These are phyloP conservation scores for Petrophora chlorosata DNA, from an alignment of 2,888 invertebrate species.

Conservation along the genomic window DNA sequence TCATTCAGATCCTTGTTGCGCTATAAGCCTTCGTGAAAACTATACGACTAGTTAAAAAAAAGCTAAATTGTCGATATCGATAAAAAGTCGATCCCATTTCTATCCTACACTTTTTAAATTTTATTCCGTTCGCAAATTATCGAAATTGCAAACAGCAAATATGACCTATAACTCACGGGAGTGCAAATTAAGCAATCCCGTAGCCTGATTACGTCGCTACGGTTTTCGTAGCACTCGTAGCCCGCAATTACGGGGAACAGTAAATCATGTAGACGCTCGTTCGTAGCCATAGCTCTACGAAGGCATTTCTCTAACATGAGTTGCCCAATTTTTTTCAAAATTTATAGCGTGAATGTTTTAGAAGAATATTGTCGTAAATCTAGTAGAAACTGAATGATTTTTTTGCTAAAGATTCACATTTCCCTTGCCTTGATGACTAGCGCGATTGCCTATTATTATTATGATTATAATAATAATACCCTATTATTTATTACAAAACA, in stretches of 20 bases:
- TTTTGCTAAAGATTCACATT: too few species aligned
- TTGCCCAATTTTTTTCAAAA: constrained; percentile 17
- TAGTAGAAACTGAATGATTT: too few species aligned
- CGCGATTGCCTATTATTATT: too few species aligned
- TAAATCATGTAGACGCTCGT: constrained; percentile 31
- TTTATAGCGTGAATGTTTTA: constrained; percentile 16
- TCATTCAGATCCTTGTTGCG: too few species aligned
- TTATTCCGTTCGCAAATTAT: not conserved
- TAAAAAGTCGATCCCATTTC: too few species aligned
- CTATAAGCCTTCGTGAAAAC: too few species aligned
- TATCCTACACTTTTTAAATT: not conserved
- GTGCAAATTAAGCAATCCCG: constrained; percentile 25
- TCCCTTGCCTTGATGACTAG: too few species aligned
- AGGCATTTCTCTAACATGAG: constrained; percentile 24
- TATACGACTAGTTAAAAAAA: too few species aligned
- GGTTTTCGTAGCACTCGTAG: constrained; percentile 26
- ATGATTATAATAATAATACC: too few species aligned
- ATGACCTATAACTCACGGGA: constrained; percentile 17
- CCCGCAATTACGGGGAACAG: constrained; percentile 28
- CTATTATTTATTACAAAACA: too few species aligned
- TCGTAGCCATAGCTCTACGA: constrained; percentile 26
- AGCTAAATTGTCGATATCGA: too few species aligned
- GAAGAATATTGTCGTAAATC: constrained; percentile 7
- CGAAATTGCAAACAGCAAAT: constrained; percentile 9
- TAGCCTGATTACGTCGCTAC: constrained; percentile 26